phyloP scores from a whole-genome alignment of 2,797 vertebrate species.

The Helicolenus hilgendorfi region DNA sequence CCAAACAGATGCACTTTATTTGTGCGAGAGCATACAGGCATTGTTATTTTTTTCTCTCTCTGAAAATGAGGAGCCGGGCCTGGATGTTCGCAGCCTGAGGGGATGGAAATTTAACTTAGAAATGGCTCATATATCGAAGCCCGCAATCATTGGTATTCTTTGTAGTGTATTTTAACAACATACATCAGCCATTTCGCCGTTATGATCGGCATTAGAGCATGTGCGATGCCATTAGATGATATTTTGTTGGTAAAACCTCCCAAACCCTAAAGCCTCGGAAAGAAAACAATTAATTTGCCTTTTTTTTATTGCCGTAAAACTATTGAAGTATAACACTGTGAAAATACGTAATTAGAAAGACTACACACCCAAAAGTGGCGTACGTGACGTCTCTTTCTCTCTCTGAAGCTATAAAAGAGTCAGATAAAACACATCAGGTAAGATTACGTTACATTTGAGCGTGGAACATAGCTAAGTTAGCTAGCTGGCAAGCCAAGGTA shows the following conservation, averaged over 20 bases:
- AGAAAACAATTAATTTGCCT: constrained; percentile 52
- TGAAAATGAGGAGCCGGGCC: constrained; percentile 59
- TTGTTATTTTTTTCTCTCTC: constrained; percentile 66
- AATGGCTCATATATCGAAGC: constrained; percentile 67
- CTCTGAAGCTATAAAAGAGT: background rate
- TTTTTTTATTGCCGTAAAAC: constrained; percentile 48
- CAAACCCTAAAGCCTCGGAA: constrained; percentile 37
- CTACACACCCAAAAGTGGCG: background rate
- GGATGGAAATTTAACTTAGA: constrained; percentile 66
- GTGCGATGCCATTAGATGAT: constrained; percentile 51
- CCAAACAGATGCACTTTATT: constrained; percentile 74
- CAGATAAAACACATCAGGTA: too few relatives aligned
- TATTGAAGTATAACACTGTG: background rate
- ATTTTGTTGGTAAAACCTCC: constrained; percentile 53
- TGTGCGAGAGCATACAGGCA: constrained; percentile 32
- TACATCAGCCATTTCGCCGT: constrained; percentile 55
- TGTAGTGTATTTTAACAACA: constrained; percentile 54
- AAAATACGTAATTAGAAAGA: background rate
- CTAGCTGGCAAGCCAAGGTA: too few relatives aligned
- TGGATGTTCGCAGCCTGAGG: constrained; percentile 68
- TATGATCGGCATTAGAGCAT: constrained; percentile 47
- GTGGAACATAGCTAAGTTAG: too few relatives aligned
- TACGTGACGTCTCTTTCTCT: background rate
- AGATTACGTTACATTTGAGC: too few relatives aligned
- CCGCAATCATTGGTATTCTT: constrained; percentile 63